Evolutionary conservation across 2,797 vertebrate genomes (phyloP), one percentile per base, ranked within the genome.

Genomic region (Distichodus sexfasciatus): DNA sequence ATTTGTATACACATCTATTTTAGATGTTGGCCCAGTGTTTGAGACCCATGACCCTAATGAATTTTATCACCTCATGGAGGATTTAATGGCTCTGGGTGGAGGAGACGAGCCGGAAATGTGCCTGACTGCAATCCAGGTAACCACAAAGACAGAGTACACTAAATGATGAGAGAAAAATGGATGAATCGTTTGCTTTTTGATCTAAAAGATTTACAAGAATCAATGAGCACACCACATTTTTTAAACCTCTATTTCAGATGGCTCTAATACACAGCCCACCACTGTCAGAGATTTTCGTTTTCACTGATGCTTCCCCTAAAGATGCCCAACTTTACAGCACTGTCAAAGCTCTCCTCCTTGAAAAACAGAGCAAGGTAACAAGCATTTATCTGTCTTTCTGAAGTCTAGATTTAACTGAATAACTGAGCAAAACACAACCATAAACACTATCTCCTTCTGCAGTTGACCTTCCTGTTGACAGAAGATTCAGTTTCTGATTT

Each of bases 91-190:
- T 3, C 81, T 94, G 24, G 90, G 91, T 28, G 94, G 94, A 69
- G 92, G 93, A 46, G 94, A 95, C 8, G 93, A 95, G 79, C 94
- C 95, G 0, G 94, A 96, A 84, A 95, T 96, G 94, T 94, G 93
- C 79, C 82, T 96, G 24, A 93, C 94, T 24, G 94, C 92, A 1
- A 59, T 95, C 55, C 91, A 91, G 89, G 94, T 95, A 76, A 12
- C 17, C 53, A 57, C 3, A n/a, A 36, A 58, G 3, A 38, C n/a
- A 50, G 2, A 47, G 17, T 8, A n/a, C 17, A 50, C n/a, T n/a
- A n/a, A n/a, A n/a, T n/a, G n/a, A n/a, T n/a, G n/a, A n/a, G n/a
- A n/a, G n/a, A n/a, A n/a, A n/a, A n/a, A n/a, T n/a, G n/a, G n/a
- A n/a, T n/a, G n/a, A n/a, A n/a, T n/a, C n/a, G n/a, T n/a, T n/a